Conservation (phyloP, 1,140 invertebrate genomes). For the Musca vetustissima region DNA sequence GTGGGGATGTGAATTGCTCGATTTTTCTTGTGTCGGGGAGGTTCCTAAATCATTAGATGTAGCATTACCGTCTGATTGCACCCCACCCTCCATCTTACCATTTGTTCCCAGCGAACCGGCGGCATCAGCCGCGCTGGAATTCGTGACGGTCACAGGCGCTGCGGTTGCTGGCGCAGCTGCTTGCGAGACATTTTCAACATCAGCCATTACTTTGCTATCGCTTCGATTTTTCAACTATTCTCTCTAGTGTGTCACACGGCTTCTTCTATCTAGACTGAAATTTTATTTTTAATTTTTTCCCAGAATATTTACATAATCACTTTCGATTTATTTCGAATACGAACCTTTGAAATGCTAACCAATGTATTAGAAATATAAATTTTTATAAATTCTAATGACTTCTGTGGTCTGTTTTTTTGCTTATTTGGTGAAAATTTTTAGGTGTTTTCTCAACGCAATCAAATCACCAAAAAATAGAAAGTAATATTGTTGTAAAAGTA, state of each 20-base stretch:
- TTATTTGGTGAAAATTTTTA: slow-evolving; percentile 26
- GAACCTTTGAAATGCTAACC: neutral
- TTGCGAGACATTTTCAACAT: slow-evolving; percentile 45
- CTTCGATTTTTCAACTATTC: slow-evolving; percentile 36
- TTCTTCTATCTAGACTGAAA: slow-evolving; percentile 14
- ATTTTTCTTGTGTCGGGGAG: slow-evolving; percentile 45
- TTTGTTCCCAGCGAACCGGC: slow-evolving; percentile 26
- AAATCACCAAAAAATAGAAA: slow-evolving; percentile 25
- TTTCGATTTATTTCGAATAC: neutral
- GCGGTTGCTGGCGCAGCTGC: slow-evolving; percentile 23
- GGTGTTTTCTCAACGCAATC: slow-evolving; percentile 27
- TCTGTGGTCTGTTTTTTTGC: neutral
- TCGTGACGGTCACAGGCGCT: slow-evolving; percentile 25
- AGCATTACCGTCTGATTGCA: slow-evolving; percentile 34
- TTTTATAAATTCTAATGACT: neutral
- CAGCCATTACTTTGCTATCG: slow-evolving; percentile 40
- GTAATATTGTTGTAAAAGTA: neutral
- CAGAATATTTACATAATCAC: slow-evolving; percentile 6
- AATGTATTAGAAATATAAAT: neutral
- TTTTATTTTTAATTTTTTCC: slow-evolving; percentile 4
- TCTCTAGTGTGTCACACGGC: neutral
- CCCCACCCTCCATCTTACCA: slow-evolving; percentile 21
- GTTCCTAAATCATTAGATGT: slow-evolving; percentile 37
- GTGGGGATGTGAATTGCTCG: slow-evolving; percentile 51
- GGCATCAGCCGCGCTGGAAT: slow-evolving; percentile 14